Evolutionary conservation across 2,888 invertebrate species (phyloP), one percentile per base, ranked within the genome.

Genomic region (Tigriopus californicus): DNA sequence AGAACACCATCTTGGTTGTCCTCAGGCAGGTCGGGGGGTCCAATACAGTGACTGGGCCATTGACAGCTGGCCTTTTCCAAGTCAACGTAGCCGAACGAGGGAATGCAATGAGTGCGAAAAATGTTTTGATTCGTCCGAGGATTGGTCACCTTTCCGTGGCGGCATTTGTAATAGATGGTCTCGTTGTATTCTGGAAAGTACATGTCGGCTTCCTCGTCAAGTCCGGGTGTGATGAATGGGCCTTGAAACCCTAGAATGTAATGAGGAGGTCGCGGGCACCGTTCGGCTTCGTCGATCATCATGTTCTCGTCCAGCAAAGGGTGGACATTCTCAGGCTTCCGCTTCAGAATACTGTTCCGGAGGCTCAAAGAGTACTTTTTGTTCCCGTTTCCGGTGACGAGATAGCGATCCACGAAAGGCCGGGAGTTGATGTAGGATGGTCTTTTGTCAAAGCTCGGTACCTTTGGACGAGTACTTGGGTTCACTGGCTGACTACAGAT

Each of bases 241-340:
- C 56, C 56, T 12, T 46, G 44, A 20, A 44, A 56, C n/a, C 56
- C 56, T 46, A 42, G 46, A 44, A 56, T 44, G 44, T 10, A n/a
- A 25, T 24, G 44, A 15, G 56, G 44, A 10, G 10, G n/a, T 13
- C 44, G 12, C 13, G 18, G 41, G 41, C 40, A 54, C n/a, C 40
- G 41, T 10, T 41, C 54, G 18, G 46, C 10, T 15, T 44, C 18
- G 3, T 44, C 46, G 46, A 15, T 44, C 3, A 15, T 11, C 18
- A 10, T 10, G 10, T 10, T 18, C 46, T n/a, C 46, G 10, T 18
- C 15, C 3, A 18, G 18, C 3, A 44, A 5, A 4, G 15, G n/a
- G 8, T 33, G 33, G 8, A 33, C 33, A 33, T 33, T 33, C 4
- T 33, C 33, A 33, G 33, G 33, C 8, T 33, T 33, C 33, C 33